Percentiles rank a stretch among this genome's conserved stretches.
Evolutionary conservation across 1,140 invertebrate species (phyloP).

Genomic region (Oncopeltus fasciatus): DNA sequence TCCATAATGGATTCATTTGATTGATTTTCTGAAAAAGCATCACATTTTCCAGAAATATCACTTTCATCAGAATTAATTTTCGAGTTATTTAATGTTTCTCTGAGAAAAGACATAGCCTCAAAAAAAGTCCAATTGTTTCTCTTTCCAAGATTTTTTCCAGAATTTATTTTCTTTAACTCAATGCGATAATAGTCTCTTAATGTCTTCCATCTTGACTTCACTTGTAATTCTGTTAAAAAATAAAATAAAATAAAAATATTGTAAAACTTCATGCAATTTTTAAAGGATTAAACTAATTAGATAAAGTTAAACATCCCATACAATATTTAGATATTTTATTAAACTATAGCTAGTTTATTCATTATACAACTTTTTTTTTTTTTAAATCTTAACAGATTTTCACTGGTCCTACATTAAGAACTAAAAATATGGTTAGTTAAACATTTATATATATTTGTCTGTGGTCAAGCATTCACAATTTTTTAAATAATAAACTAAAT

Average conservation of each 20-base stretch:
- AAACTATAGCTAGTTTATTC: neutral
- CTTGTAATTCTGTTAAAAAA: neutral
- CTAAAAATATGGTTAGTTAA: neutral
- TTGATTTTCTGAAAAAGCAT: no score
- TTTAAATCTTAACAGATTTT: neutral
- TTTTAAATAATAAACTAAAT: no score
- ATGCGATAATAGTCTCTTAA: neutral
- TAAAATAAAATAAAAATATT: neutral
- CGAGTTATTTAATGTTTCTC: no score
- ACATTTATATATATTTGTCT: neutral
- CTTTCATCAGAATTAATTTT: no score
- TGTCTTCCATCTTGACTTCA: neutral
- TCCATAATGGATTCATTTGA: no score
- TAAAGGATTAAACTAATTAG: neutral
- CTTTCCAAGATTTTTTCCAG: neutral
- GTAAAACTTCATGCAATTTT: neutral
- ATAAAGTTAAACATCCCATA: neutral
- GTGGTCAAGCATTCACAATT: neutral
- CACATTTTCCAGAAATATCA: no score
- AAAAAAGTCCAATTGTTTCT: neutral
- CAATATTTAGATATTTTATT: neutral
- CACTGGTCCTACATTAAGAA: neutral
- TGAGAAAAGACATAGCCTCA: neutral
- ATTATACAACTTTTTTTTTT: neutral
- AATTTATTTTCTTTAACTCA: neutral